Evolutionary conservation across 2,113 vertebrate species (phyloP).

Genomic region (Zapus hudsonius): DNA sequence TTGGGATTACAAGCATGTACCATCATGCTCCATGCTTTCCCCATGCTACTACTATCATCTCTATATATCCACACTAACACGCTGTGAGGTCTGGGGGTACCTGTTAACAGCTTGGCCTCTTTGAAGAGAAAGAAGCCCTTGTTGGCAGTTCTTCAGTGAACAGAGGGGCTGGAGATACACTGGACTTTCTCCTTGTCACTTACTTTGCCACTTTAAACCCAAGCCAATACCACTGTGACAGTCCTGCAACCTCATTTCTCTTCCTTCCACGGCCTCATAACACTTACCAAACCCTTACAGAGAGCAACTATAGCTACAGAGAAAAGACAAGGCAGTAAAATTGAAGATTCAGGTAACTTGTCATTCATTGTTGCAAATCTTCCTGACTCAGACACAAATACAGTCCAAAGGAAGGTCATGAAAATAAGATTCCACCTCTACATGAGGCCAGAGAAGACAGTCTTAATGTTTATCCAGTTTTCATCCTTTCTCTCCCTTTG

Average conservation of each 20-base stretch:
- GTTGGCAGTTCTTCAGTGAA: neutral
- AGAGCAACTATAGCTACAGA: neutral
- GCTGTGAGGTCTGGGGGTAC: too few species aligned
- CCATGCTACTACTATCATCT: neutral
- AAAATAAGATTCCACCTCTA: neutral
- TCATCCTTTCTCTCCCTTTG: neutral
- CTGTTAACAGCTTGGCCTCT: neutral
- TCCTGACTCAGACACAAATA: neutral
- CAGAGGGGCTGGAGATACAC: neutral
- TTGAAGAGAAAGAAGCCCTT: neutral
- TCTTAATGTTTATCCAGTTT: neutral
- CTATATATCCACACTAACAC: neutral
- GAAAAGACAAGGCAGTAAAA: neutral
- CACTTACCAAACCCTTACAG: neutral
- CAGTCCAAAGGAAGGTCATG: constrained; percentile 2
- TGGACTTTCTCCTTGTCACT: neutral
- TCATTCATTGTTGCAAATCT: neutral
- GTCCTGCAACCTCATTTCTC: neutral
- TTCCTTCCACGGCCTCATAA: neutral
- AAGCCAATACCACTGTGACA: neutral
- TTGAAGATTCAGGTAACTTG: neutral
- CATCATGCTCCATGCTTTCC: neutral
- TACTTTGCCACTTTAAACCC: neutral
- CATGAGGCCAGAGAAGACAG: neutral
- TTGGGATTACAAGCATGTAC: neutral